Evolutionary conservation across 2,797 vertebrate species (phyloP), one percentile per base, ranked within the genome.

Genomic region (Parauchenoglanis punctatus): DNA sequence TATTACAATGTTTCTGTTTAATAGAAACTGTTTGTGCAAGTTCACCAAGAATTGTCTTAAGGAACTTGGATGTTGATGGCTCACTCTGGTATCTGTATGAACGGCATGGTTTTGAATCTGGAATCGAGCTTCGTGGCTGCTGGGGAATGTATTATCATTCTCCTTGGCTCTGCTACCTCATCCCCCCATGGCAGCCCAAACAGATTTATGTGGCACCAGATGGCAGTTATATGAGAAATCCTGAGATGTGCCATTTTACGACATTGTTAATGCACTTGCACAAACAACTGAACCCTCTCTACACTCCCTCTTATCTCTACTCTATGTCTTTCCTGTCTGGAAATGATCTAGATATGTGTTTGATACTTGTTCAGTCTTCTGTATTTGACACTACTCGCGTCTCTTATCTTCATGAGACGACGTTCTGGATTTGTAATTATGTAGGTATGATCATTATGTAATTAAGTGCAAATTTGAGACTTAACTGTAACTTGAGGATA

Each of bases 201-300:
- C 96, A 97, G 97, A 98, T 98, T 98, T 97, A 98, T 96, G 96
- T 93, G 95, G 96, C 96, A 96, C 96, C 97, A 98, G 97, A 98
- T 98, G 97, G 97, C 96, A 97, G 96, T 98, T 98, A 97, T 94
- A 95, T 97, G 96, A 96, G 96, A 96, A 97, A 96, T 96, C 96
- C 97, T 97, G 97, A 98, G 97, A 98, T 98, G 96, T 97, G 96
- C 96, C 96, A 96, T 97, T 97, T 98, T 97, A 96, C 96, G 96
- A 96, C 96, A 97, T 96, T 97, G 97, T 98, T 99, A 98, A 98
- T 97, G 97, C 97, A 97, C 97, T 97, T 96, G 94, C 97, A 97
- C 97, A 98, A 98, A 98, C 97, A 96, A 96, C 96, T 96, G 92
- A 73, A 84, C 92, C 83, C 94, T 94, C 81, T 87, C 81, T 70